Conservation (phyloP, 2,888 invertebrate genomes). For the Agriopis marginaria region DNA sequence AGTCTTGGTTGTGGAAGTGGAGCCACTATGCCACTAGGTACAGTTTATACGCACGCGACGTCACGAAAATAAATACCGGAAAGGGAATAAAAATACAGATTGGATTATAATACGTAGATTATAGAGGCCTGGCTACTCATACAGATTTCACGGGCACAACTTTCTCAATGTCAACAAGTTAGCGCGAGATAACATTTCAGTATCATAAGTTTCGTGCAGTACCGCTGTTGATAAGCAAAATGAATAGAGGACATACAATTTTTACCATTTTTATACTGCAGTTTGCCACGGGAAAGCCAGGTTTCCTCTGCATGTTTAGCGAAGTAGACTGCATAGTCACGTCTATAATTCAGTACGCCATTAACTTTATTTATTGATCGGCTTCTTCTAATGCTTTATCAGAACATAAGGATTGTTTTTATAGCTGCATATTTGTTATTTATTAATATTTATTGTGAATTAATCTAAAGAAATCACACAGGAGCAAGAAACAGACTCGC, state of each 20-base stretch:
- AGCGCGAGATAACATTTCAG: not conserved
- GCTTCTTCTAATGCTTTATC: slow-evolving; percentile 1
- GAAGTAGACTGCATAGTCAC: slow-evolving; percentile 40
- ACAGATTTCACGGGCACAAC: not conserved
- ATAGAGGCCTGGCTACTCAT: not conserved
- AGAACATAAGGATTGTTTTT: too few species aligned
- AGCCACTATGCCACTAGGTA: too few species aligned
- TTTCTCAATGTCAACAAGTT: not conserved
- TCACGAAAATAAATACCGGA: too few species aligned
- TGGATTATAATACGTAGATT: too few species aligned
- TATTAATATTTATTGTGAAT: too few species aligned
- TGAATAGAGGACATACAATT: not conserved
- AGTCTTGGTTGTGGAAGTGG: too few species aligned
- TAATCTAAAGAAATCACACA: too few species aligned
- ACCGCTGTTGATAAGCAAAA: not conserved
- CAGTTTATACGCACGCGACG: too few species aligned
- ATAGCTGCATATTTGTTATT: too few species aligned
- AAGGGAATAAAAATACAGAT: too few species aligned
- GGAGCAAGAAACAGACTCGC: too few species aligned
- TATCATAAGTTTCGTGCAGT: not conserved
- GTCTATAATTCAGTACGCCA: slow-evolving; percentile 32
- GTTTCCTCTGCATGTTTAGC: slow-evolving; percentile 76
- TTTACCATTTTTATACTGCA: slow-evolving; percentile 81
- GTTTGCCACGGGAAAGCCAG: slow-evolving; percentile 75
- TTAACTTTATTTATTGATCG: slow-evolving; percentile 11